A percentile compares a stretch with the other conserved stretches of the same genome.
Conservation (phyloP, 2,888 invertebrate species). For the Eilema griseolum region DNA sequence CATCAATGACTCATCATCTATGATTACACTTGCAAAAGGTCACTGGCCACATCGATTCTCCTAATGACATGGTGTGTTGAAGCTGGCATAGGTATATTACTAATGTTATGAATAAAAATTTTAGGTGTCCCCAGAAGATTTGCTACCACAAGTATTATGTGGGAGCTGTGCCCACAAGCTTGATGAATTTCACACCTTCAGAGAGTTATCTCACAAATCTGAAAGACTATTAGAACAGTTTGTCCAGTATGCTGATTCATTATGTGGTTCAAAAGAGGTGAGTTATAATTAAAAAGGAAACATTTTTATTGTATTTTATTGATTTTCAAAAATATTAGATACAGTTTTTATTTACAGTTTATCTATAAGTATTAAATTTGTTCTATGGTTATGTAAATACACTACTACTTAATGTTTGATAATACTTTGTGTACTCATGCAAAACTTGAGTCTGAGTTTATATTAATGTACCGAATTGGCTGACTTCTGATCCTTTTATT, state of each 20-base stretch:
- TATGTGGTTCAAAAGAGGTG: slow-evolving; percentile 89
- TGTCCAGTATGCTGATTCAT: slow-evolving; percentile 90
- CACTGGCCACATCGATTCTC: slow-evolving; percentile 79
- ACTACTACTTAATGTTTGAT: slow-evolving; percentile 30
- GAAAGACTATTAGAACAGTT: slow-evolving; percentile 92
- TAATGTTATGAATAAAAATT: slow-evolving; percentile 65
- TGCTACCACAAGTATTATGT: slow-evolving; percentile 92
- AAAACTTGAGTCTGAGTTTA: slow-evolving; percentile 71
- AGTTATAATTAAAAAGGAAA: slow-evolving; percentile 51
- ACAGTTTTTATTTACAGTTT: slow-evolving; percentile 55
- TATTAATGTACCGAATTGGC: slow-evolving; percentile 77
- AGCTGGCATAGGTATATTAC: slow-evolving; percentile 48
- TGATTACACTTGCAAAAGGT: slow-evolving; percentile 81
- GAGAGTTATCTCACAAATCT: slow-evolving; percentile 91
- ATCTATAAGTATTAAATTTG: slow-evolving; percentile 48
- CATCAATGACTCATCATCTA: slow-evolving; percentile 78
- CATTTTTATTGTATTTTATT: slow-evolving; percentile 30
- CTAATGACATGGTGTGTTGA: slow-evolving; percentile 67
- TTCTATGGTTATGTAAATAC: slow-evolving; percentile 34
- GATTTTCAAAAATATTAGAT: slow-evolving; percentile 35
- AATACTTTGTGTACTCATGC: slow-evolving; percentile 60
- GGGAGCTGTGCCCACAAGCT: slow-evolving; percentile 92
- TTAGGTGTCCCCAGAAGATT: slow-evolving; percentile 92
- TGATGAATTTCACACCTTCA: slow-evolving; percentile 92
- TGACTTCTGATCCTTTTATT: slow-evolving; percentile 70